Evolutionary conservation across 2,113 vertebrate genomes (phyloP).

Genomic region (Alouatta palliata): DNA sequence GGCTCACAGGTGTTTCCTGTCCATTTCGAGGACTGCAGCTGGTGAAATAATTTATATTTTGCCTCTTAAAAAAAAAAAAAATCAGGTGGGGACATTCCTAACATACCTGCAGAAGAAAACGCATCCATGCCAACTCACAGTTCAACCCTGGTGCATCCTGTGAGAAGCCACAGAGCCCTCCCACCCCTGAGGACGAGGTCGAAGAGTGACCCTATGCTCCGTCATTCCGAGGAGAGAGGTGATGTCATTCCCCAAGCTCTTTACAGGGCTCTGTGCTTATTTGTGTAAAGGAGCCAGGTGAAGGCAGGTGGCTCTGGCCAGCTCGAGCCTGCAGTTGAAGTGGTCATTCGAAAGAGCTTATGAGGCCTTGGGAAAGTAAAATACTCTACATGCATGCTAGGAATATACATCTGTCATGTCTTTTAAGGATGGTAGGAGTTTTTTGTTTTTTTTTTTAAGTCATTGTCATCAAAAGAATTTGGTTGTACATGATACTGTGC

Average conservation of each 20-base stretch:
- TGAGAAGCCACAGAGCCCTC: neutral
- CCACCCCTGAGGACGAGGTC: slow-evolving; percentile 76
- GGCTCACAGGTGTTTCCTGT: slow-evolving; percentile 54
- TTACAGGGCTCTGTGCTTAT: fast-evolving
- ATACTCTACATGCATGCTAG: neutral
- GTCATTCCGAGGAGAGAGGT: slow-evolving; percentile 84
- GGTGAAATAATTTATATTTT: slow-evolving; percentile 52
- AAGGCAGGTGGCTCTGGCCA: neutral
- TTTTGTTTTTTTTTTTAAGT: neutral
- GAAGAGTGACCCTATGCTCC: slow-evolving; percentile 86
- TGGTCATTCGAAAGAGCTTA: neutral
- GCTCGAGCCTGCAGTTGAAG: neutral
- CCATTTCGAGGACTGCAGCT: slow-evolving; percentile 12
- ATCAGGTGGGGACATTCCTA: slow-evolving; percentile 66
- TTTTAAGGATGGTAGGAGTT: neutral
- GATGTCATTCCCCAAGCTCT: slow-evolving; percentile 22
- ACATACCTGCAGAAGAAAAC: slow-evolving; percentile 65
- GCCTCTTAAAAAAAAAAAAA: neutral
- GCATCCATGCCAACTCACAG: slow-evolving; percentile 14
- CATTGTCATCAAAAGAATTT: neutral
- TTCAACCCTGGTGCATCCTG: neutral
- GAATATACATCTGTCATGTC: neutral
- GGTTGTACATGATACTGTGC: neutral
- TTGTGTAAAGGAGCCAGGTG: neutral
- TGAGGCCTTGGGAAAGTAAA: neutral